Evolutionary conservation across 2,113 vertebrate species (phyloP).

Genomic region (Trogon melanurus): DNA sequence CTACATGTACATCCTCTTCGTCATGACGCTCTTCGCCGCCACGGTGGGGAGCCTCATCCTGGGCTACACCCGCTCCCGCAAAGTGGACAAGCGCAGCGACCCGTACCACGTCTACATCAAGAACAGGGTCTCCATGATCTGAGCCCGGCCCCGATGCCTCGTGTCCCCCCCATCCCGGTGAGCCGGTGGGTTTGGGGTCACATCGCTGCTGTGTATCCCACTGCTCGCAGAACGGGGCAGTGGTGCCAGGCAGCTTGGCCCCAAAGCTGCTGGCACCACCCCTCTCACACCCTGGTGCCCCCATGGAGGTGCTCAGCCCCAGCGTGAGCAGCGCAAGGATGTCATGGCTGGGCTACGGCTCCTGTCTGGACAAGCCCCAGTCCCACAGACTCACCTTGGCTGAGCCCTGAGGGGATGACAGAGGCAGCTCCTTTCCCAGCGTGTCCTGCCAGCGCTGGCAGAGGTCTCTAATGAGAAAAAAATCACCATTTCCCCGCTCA

Average conservation of each 20-base stretch:
- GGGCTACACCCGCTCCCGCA: conserved; percentile 78
- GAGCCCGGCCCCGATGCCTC: rapidly evolving
- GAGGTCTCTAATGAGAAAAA: neutral
- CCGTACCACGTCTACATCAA: conserved; percentile 83
- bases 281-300: rapidly evolving
- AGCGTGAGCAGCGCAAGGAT: rapidly evolving
- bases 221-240: too few relatives aligned
- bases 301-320: neutral
- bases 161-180: too few relatives aligned
- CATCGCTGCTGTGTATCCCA: too few relatives aligned
- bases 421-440: neutral
- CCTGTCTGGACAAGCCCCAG: neutral
- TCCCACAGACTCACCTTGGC: rapidly evolving
- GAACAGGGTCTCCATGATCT: conserved; percentile 80
- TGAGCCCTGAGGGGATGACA: neutral
- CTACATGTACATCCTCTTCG: conserved; percentile 82
- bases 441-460: rapidly evolving
- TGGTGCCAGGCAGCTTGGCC: neutral
- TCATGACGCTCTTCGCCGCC: conserved; percentile 80
- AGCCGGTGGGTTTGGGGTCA: neutral
- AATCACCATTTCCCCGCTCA: rapidly evolving
- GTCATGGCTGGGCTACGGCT: neutral
- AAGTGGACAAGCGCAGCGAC: conserved; percentile 78
- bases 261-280: neutral
- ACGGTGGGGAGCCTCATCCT: conserved; percentile 80